Conservation (phyloP, 2,113 vertebrate species). For the Anolis carolinensis region DNA sequence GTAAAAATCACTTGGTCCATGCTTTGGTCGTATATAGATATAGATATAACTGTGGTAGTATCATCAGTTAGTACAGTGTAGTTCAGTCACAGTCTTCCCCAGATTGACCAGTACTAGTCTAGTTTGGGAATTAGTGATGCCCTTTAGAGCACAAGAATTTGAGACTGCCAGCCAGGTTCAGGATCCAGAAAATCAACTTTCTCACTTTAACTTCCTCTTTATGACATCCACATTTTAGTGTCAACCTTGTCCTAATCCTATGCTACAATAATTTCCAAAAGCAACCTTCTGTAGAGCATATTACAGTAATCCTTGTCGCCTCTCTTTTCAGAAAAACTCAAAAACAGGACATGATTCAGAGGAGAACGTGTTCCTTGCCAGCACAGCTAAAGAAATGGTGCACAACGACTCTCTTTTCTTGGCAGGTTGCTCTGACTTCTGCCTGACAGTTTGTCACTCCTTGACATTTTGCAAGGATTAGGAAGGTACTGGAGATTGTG, state of each 20-base stretch:
- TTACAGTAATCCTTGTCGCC: not conserved
- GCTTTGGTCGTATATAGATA: not conserved
- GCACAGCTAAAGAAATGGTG: slow-evolving; percentile 12
- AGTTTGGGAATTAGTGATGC: not conserved
- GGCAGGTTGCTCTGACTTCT: not conserved
- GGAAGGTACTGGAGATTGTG: slow-evolving; percentile 1
- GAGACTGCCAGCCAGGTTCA: not conserved
- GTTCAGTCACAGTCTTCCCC: too few species aligned
- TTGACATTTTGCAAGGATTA: slow-evolving; percentile 9
- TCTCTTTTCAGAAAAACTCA: not conserved
- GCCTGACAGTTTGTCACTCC: not conserved
- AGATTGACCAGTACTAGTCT: not conserved
- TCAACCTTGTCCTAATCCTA: too few species aligned
- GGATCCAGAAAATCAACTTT: too few species aligned
- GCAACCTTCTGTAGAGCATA: not conserved
- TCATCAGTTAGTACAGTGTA: too few species aligned
- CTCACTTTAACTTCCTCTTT: not conserved
- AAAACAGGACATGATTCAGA: not conserved
- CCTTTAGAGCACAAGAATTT: not conserved
- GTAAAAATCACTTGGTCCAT: not conserved
- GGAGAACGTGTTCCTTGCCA: slow-evolving; percentile 12
- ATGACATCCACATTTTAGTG: not conserved
- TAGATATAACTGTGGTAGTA: not conserved
- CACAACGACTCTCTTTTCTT: not conserved
- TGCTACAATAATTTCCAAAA: not conserved